Percentiles rank a stretch among this genome's conserved stretches.
Conservation (phyloP, 2,113 vertebrate genomes). For the Poeciliopsis occidentalis region DNA sequence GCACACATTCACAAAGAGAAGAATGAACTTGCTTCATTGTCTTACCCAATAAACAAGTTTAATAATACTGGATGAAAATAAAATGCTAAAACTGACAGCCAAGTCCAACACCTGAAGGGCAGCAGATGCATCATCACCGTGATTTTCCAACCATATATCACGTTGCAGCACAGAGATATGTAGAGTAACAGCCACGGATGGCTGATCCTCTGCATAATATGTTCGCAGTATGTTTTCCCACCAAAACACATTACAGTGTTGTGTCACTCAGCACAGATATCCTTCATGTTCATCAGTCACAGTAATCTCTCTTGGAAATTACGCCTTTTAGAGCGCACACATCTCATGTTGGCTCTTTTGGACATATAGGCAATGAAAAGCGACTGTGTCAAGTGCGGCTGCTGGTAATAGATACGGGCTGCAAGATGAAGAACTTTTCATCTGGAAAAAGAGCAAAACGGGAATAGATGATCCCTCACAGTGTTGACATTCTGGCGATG, state of each 20-base stretch:
- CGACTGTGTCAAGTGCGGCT: constrained; percentile 50
- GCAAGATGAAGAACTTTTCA: constrained; percentile 63
- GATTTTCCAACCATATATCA: constrained; percentile 51
- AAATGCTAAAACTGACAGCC: constrained; percentile 52
- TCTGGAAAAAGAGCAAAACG: constrained; percentile 44
- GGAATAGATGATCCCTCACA: constrained; percentile 47
- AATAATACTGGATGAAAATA: constrained; percentile 51
- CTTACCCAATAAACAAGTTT: constrained; percentile 52
- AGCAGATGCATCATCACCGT: constrained; percentile 54
- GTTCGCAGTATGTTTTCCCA: constrained; percentile 44
- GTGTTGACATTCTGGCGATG: constrained; percentile 11
- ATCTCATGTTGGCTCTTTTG: constrained; percentile 33
- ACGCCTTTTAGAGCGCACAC: constrained; percentile 28
- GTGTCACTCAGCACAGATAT: constrained; percentile 36
- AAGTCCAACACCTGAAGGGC: constrained; percentile 59
- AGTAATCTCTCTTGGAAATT: constrained; percentile 50
- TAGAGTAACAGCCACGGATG: constrained; percentile 14
- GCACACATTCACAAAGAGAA: constrained; percentile 20
- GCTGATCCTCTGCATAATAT: constrained; percentile 50
- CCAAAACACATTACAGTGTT: constrained; percentile 36
- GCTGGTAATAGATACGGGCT: constrained; percentile 58
- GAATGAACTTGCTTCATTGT: constrained; percentile 43
- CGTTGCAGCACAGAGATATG: constrained; percentile 10
- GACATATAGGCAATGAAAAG: constrained; percentile 65
- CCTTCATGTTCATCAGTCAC: constrained; percentile 52